Evolutionary conservation across 2,888 invertebrate genomes (phyloP).

Genomic region (Caenorhabditis wallacei): DNA sequence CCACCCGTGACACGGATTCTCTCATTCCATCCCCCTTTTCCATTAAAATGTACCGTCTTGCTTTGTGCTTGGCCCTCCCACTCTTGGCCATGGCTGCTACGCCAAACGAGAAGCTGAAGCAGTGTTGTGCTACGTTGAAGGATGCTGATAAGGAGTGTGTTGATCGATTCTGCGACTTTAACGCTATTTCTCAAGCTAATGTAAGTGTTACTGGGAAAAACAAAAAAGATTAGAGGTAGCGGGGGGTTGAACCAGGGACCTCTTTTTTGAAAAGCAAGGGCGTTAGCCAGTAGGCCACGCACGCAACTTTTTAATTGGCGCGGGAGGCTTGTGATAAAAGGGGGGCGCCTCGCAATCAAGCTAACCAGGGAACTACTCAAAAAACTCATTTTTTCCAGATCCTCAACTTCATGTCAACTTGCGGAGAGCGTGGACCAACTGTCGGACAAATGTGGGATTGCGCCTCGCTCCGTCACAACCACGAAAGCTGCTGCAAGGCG

Average conservation of each 20-base stretch:
- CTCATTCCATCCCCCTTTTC: not conserved
- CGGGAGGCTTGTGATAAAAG: too few relatives aligned
- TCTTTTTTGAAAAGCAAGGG: not conserved
- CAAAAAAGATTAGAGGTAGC: not conserved
- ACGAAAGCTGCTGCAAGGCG: conserved; percentile 74
- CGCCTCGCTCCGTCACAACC: conserved; percentile 80
- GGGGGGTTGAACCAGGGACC: not conserved
- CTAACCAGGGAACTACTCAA: not conserved
- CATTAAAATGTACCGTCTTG: conserved; percentile 43
- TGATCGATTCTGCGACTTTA: conserved; percentile 81
- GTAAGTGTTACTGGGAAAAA: conserved; percentile 12
- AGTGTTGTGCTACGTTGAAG: conserved; percentile 80
- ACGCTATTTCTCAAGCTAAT: conserved; percentile 71
- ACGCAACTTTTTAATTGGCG: not conserved
- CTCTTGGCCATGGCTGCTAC: conserved; percentile 48
- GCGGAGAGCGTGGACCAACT: conserved; percentile 80
- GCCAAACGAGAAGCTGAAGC: conserved; percentile 80
- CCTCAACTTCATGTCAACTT: conserved; percentile 79
- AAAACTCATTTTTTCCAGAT: conserved; percentile 67
- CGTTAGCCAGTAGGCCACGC: not conserved
- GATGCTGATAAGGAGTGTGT: conserved; percentile 82
- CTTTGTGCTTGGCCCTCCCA: conserved; percentile 39
- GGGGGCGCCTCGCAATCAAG: not conserved
- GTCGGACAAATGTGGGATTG: conserved; percentile 83
- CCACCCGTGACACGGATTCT: conserved; percentile 15